Conservation (phyloP, 2,113 vertebrate genomes). For the Tachysurus vachellii region DNA sequence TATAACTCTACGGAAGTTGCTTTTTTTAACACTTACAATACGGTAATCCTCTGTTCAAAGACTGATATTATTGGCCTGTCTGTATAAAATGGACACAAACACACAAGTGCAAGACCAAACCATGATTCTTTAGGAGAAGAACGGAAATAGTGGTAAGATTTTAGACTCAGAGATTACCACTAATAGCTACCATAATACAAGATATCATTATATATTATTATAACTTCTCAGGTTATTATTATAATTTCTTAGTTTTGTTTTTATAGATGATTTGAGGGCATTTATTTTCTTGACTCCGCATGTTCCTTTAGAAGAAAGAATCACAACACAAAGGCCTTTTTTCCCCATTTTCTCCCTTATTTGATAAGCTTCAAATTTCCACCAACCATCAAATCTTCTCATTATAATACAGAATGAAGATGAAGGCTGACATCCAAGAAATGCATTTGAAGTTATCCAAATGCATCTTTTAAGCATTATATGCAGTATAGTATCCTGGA, state of each 20-base stretch:
- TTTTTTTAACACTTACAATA: conserved; percentile 34
- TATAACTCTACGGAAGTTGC: conserved; percentile 1
- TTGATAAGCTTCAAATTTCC: neutral
- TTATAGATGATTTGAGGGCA: no score
- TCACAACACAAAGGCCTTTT: no score
- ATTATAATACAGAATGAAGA: neutral
- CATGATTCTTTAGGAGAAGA: neutral
- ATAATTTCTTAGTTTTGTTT: no score
- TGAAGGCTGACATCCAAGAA: neutral
- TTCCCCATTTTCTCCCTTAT: neutral
- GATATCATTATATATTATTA: no score
- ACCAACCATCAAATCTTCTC: neutral
- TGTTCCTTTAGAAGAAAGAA: neutral
- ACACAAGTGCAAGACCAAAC: neutral
- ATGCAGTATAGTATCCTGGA: neutral
- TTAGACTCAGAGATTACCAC: neutral
- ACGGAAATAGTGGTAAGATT: neutral
- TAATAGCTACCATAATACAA: no score
- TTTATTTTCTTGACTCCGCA: neutral
- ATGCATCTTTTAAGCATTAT: neutral
- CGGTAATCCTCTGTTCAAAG: neutral
- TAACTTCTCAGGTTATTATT: no score
- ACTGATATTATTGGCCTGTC: neutral
- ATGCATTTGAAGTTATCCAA: neutral
- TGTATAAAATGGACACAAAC: neutral